Evolutionary conservation across 2,113 vertebrate species (phyloP).

Genomic region (Notechis scutatus): DNA sequence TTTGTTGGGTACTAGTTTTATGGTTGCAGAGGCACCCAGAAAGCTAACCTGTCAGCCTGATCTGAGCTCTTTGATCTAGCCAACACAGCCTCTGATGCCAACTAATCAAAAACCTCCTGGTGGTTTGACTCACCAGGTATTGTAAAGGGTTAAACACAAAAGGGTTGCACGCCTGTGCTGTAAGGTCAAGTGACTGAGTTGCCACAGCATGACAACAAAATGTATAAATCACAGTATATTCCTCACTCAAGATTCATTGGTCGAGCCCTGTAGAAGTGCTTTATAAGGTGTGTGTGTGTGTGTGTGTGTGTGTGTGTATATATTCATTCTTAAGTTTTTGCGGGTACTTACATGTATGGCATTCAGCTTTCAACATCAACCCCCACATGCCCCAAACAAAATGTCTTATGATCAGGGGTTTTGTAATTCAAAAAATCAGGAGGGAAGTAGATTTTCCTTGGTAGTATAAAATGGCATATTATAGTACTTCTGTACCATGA

Average conservation of each 20-base stretch:
- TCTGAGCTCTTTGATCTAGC: background rate
- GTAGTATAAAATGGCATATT: background rate
- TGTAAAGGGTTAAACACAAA: background rate
- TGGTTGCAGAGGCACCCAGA: background rate
- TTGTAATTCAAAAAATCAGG: background rate
- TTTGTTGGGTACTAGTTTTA: background rate
- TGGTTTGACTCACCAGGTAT: background rate
- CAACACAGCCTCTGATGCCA: background rate
- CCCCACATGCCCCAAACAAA: background rate
- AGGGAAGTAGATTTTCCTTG: background rate
- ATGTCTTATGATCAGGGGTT: background rate
- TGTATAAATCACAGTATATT: background rate
- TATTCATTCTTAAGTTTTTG: too few species aligned
- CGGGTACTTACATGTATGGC: too few species aligned
- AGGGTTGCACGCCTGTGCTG: background rate
- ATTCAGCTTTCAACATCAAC: background rate
- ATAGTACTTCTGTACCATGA: background rate
- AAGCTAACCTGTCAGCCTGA: background rate
- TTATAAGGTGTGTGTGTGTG: background rate
- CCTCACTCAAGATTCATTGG: background rate
- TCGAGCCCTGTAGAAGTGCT: background rate
- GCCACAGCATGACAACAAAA: background rate
- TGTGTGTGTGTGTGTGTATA: too few species aligned
- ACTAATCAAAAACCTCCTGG: background rate
- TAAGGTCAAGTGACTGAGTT: background rate